Evolutionary conservation across 2,888 invertebrate species (phyloP).

Genomic region (Latrodectus elegans): DNA sequence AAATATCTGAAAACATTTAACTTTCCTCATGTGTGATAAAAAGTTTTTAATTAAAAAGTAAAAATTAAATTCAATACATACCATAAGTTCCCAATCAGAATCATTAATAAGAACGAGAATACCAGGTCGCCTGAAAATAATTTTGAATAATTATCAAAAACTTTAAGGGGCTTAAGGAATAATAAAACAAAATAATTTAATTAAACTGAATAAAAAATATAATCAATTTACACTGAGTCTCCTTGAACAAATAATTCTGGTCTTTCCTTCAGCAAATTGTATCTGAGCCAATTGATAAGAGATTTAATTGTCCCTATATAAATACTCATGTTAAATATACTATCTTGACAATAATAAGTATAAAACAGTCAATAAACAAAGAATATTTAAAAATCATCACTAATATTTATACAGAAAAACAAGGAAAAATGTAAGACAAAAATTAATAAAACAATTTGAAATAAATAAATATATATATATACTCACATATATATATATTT

Average conservation of each 20-base stretch:
- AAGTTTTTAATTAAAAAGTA: not conserved
- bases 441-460: too few relatives aligned
- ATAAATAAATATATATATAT: too few relatives aligned
- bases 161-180: not conserved
- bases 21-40: too few relatives aligned
- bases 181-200: not conserved
- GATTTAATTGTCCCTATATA: constrained; percentile 81
- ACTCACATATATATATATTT: too few relatives aligned
- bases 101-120: constrained; percentile 96
- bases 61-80: constrained; percentile 73
- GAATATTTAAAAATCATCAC: too few relatives aligned
- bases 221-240: constrained; percentile 75
- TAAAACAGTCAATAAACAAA: too few relatives aligned
- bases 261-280: constrained; percentile 87
- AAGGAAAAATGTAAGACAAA: too few relatives aligned
- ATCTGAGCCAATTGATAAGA: constrained; percentile 87
- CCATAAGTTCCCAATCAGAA: constrained; percentile 93
- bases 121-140: constrained; percentile 82
- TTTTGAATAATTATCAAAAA: constrained; percentile 73
- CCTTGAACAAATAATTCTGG: constrained; percentile 80
- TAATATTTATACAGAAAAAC: too few relatives aligned
- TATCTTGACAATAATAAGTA: too few relatives aligned
- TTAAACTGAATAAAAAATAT: not conserved
- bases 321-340: too few relatives aligned
- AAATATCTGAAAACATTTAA: not conserved